Evolutionary conservation across 2,797 vertebrate species (phyloP).

Genomic region (Rachycentron canadum): DNA sequence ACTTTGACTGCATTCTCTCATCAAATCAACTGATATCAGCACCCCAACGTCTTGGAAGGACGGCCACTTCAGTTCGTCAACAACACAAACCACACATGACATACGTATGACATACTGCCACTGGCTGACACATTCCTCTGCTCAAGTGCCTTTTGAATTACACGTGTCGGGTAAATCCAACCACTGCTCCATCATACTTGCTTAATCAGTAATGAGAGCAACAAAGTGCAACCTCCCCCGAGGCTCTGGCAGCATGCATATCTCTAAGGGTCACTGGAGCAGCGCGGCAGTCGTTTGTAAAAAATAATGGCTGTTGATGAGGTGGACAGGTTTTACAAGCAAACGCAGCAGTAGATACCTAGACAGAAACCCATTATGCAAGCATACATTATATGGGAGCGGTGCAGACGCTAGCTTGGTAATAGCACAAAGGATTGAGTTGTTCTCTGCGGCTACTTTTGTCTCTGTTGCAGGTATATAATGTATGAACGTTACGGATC

Average conservation of each 20-base stretch:
- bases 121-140: neutral
- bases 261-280: neutral
- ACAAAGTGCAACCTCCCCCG: neutral
- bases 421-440: neutral
- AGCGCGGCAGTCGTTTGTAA: too few relatives aligned
- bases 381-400: neutral
- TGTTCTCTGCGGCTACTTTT: neutral
- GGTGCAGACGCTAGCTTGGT: neutral
- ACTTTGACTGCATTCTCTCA: neutral
- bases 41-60: neutral
- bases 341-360: neutral
- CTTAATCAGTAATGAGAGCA: neutral
- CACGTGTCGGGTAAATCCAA: neutral
- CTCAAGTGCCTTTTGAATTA: neutral
- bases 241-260: neutral
- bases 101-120: too few relatives aligned
- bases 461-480: neutral
- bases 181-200: neutral
- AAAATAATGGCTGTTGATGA: neutral
- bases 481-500: neutral
- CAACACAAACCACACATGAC: neutral
- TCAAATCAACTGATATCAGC: neutral
- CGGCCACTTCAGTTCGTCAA: neutral
- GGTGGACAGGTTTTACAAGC: neutral
- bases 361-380: neutral